phyloP scores from a whole-genome alignment of 2,797 vertebrate genomes.

The Gymnoscopelus braueri region DNA sequence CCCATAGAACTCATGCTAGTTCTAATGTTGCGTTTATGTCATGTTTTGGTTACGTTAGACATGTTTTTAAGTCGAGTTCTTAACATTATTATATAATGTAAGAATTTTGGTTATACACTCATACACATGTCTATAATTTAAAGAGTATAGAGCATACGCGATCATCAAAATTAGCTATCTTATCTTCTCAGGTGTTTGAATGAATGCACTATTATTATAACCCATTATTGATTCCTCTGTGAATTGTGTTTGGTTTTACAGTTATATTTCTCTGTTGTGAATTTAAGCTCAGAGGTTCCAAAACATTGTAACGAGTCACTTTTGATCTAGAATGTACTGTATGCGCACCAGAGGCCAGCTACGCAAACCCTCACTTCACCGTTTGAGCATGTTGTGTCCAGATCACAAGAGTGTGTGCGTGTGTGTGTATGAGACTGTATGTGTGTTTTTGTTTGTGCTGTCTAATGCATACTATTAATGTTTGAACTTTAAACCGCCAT shows the following conservation, averaged over 20 bases:
- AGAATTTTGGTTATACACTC: not conserved
- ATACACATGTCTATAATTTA: conserved; percentile 8
- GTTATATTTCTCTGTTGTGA: conserved; percentile 8
- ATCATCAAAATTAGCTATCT: too few relatives aligned
- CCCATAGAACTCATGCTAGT: not conserved
- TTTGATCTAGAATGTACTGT: conserved; percentile 44
- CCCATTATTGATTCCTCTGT: conserved; percentile 19
- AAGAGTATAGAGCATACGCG: not conserved
- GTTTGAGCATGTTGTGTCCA: conserved; percentile 99
- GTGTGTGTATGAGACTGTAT: conserved; percentile 73
- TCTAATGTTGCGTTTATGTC: not conserved
- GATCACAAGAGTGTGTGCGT: conserved; percentile 80
- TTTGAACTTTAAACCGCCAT: conserved; percentile 83
- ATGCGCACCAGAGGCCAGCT: conserved; percentile 78
- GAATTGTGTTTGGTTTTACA: conserved; percentile 39
- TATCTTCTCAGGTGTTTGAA: too few relatives aligned
- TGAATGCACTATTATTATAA: conserved; percentile 19
- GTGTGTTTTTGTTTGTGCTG: conserved; percentile 77
- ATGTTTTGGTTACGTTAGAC: too few relatives aligned
- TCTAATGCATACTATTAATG: conserved; percentile 81
- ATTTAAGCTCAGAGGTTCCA: conserved; percentile 13
- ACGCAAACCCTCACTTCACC: conserved; percentile 75
- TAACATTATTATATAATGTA: too few relatives aligned
- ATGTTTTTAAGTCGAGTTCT: too few relatives aligned
- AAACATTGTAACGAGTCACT: conserved; percentile 50